These are phyloP conservation scores for Condylostylus longicornis DNA, from an alignment of 1,140 invertebrate species.

Conservation along the genomic window DNA sequence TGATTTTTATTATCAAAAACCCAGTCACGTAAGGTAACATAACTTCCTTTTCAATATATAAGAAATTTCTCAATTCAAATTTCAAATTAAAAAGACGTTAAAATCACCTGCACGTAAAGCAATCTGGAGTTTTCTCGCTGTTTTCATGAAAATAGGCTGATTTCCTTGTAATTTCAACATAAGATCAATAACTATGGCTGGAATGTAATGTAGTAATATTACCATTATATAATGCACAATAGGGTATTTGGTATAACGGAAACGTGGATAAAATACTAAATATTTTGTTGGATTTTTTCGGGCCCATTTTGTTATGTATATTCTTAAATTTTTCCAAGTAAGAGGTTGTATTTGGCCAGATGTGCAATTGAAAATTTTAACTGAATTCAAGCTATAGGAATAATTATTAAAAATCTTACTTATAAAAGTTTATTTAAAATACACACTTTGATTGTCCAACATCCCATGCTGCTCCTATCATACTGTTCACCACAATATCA, in stretches of 20 bases:
- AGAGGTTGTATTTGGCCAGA: constrained; percentile 71
- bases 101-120: constrained; percentile 44
- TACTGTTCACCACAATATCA: constrained; percentile 75
- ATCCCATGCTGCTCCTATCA: constrained; percentile 63
- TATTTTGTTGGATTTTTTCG: constrained; percentile 61
- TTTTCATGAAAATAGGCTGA: constrained; percentile 74
- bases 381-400: too few relatives aligned
- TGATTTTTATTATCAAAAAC: constrained; percentile 64
- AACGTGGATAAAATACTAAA: constrained; percentile 74
- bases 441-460: constrained; percentile 18
- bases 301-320: constrained; percentile 51
- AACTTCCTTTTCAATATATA: constrained; percentile 47
- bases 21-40: constrained; percentile 80
- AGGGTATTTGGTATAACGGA: constrained; percentile 57
- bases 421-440: neutral
- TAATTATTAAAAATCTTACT: neutral
- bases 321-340: constrained; percentile 64
- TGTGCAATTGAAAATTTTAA: constrained; percentile 78
- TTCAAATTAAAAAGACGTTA: neutral
- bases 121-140: constrained; percentile 62
- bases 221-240: constrained; percentile 55
- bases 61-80: neutral
- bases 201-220: constrained; percentile 56
- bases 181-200: constrained; percentile 63
- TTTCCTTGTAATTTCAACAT: constrained; percentile 50